These are phyloP conservation scores for Jacana jacana DNA, from an alignment of 2,113 vertebrate species.

Conservation along the genomic window DNA sequence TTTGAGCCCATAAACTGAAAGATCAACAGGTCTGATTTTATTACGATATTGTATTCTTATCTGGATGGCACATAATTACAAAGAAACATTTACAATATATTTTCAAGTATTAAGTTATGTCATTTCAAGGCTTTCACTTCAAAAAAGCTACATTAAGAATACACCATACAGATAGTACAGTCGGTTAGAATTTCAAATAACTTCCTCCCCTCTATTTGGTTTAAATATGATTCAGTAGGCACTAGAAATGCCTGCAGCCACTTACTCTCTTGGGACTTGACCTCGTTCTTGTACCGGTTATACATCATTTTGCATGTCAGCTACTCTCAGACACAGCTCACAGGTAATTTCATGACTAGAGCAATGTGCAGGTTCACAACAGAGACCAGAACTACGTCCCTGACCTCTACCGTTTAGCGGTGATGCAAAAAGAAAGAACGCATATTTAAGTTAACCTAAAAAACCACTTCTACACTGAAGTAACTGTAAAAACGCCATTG, in stretches of 20 bases:
- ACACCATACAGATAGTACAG: conserved; percentile 79
- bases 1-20: conserved; percentile 76
- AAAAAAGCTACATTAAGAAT: conserved; percentile 79
- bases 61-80: conserved; percentile 79
- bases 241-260: conserved; percentile 82
- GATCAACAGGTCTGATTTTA: conserved; percentile 79
- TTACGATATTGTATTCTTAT: conserved; percentile 70
- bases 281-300: conserved; percentile 63
- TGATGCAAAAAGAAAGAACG: conserved; percentile 68
- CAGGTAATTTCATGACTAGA: conserved; percentile 56
- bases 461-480: neutral
- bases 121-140: conserved; percentile 81
- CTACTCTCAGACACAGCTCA: conserved; percentile 69
- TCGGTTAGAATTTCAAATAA: conserved; percentile 70
- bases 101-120: conserved; percentile 79
- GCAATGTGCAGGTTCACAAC: conserved; percentile 64
- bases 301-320: conserved; percentile 56
- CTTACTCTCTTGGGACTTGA: conserved; percentile 67
- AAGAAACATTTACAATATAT: conserved; percentile 79
- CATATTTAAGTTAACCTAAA: conserved; percentile 62
- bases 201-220: conserved; percentile 76
- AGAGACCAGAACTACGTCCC: conserved; percentile 61
- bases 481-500: conserved; percentile 13
- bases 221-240: conserved; percentile 77
- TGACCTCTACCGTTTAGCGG: conserved; percentile 60